Base-by-base conservation (phyloP, 2,113 vertebrate genomes). In the Herpetotheres cachinnans region DNA sequence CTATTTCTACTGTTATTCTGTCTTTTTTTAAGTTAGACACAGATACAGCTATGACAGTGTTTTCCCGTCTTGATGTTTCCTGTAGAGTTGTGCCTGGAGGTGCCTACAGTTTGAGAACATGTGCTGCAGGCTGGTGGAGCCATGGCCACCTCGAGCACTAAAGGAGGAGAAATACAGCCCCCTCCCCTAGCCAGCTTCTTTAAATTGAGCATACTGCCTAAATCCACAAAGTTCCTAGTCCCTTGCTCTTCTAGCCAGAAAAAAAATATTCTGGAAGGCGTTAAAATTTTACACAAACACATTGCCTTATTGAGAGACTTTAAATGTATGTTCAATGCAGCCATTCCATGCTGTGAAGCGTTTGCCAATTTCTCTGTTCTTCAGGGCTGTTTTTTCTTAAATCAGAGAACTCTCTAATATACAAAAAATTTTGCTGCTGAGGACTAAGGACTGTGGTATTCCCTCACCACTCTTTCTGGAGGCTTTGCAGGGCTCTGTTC, bases 51-150 rank as follows among this genome's bases (percentile, higher is more conserved):
- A 15, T 24, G 47, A 29, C 56, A 27, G 0, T 29, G 14, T 67
- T 59, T 66, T 58, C 44, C 74, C 4, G 3, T 34, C n/a, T 40
- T 36, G 32, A 9, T 40, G 27, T 36, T 85, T 46, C 55, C 50
- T 14, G 1, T 1, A 20, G 74, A 29, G 24, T 21, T 0, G 3
- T 67, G 54, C 70, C 58, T 44, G 34, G n/a, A 61, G 55, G 12
- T 72, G 58, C 56, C 54, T 16, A 8, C 26, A 10, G 3, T 20
- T 18, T 38, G 44, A 67, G 40, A 63, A 34, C 15, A 17, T 1
- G 11, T 9, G 4, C 50, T 54, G n/a, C 49, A 72, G 47, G 54
- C 38, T 47, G n/a, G 6, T 32, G 63, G 63, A 25, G 8, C n/a
- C 0, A 0, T 18, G n/a, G 52, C 58, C 59, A 30, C 22, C 47